Evolutionary conservation across 1,140 invertebrate genomes (phyloP).

Genomic region (Papilio xuthus): DNA sequence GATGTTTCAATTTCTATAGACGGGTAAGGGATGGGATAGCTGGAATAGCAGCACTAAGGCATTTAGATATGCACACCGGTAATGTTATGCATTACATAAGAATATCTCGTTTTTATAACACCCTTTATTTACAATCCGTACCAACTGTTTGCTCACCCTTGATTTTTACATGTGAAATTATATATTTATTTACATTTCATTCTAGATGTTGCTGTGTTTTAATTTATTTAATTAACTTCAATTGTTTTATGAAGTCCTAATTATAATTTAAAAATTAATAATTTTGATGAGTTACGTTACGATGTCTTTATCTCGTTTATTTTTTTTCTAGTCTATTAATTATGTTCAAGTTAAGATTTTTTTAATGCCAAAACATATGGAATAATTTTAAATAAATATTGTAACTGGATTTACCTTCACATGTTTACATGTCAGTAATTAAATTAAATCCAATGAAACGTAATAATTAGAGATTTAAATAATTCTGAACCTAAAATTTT

Average conservation of each 20-base stretch:
- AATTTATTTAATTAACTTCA: too few relatives aligned
- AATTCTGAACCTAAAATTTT: slow-evolving; percentile 53
- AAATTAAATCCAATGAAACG: neutral
- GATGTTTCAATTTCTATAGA: slow-evolving; percentile 75
- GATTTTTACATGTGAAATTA: too few relatives aligned
- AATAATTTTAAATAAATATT: neutral
- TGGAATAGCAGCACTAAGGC: slow-evolving; percentile 70
- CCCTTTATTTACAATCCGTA: slow-evolving; percentile 50
- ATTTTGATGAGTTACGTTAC: too few relatives aligned
- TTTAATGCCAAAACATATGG: neutral
- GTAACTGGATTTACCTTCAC: neutral
- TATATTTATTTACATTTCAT: too few relatives aligned
- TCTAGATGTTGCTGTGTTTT: too few relatives aligned
- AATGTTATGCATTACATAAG: slow-evolving; percentile 55
- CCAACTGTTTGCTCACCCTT: neutral
- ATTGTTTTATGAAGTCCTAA: too few relatives aligned
- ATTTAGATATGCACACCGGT: slow-evolving; percentile 72
- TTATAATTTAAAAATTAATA: too few relatives aligned
- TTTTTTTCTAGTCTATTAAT: too few relatives aligned
- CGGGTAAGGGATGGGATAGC: slow-evolving; percentile 56
- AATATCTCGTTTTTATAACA: slow-evolving; percentile 58
- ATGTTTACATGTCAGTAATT: neutral
- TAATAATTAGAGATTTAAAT: neutral
- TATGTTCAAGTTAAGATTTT: too few relatives aligned
- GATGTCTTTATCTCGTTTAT: too few relatives aligned